Evolutionary conservation across 1,140 invertebrate species (phyloP), one percentile per base, ranked within the genome.

Genomic region (Bombus polaris): DNA sequence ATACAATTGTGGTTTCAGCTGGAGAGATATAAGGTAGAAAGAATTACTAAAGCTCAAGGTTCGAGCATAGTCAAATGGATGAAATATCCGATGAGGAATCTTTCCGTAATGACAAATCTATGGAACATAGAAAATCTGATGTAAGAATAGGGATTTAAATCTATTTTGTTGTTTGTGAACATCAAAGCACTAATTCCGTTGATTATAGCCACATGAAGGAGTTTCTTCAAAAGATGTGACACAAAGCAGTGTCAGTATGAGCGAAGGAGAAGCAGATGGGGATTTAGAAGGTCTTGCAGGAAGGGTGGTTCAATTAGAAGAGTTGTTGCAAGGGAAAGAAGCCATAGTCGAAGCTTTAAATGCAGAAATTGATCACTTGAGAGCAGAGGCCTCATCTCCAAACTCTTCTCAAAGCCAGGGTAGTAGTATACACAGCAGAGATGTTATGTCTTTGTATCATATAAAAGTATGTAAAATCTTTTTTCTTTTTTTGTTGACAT

Each of bases 241-340:
- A 2, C 89, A 94, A 39, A 94, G 93, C 37, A 94, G 93, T 37
- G 90, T 94, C 25, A 94, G 93, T n/a, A 93, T 95, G 90, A 95
- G 94, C 42, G 95, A 95, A 87, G 94, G 94, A 71, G 95, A 95
- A 82, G 94, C 92, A 12, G 94, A 95, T 82, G 92, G 89, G n/a
- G 94, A 95, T 80, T 88, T 95, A 25, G 94, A 95, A 80, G 93
- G 93, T 28, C 92, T 95, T 76, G 93, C 94, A 13, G 94, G 93
- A 57, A 92, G 94, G 66, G 93, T 95, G 0, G 94, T 93, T 44
- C 92, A 94, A 79, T 87, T 95, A 25, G 91, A 94, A 86, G 93
- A 95, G 75, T 65, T 93, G 65, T 81, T 95, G 10, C 93, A 95
- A 59, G 93, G 92, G 28, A 95, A 95, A 75, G 94, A 94, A 88